Percentiles rank a stretch among this genome's conserved stretches.
phyloP scores from a whole-genome alignment of 2,888 invertebrate genomes.

The Eupithecia abbreviata region DNA sequence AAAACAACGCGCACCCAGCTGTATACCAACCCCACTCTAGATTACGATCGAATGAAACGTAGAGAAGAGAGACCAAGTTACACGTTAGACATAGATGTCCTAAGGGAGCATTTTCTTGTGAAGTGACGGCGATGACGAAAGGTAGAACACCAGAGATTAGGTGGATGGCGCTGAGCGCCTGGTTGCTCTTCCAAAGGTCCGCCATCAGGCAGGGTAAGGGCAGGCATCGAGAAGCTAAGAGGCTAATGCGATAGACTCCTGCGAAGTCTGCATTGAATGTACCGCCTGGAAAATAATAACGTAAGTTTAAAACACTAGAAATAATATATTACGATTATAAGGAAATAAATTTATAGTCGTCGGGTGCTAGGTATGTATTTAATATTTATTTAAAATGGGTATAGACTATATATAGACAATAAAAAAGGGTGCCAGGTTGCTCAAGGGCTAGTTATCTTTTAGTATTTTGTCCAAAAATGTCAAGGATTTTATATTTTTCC shows the following conservation, averaged over 20 bases:
- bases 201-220: constrained; percentile 72
- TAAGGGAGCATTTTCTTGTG: constrained; percentile 58
- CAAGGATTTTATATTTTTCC: too few species aligned
- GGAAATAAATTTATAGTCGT: neutral
- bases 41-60: constrained; percentile 58
- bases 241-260: constrained; percentile 60
- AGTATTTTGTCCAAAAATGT: too few species aligned
- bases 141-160: constrained; percentile 69
- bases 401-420: too few species aligned
- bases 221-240: constrained; percentile 64
- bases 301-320: too few species aligned
- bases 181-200: constrained; percentile 56
- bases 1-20: constrained; percentile 62
- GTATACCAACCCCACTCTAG: constrained; percentile 71
- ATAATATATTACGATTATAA: neutral
- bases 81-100: constrained; percentile 65
- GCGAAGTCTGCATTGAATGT: constrained; percentile 62
- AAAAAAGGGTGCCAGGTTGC: neutral
- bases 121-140: constrained; percentile 62
- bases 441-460: neutral
- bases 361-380: neutral
- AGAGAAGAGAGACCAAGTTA: constrained; percentile 64
- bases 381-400: too few species aligned
- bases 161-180: constrained; percentile 57
- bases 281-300: constrained; percentile 55